Conservation (phyloP, 2,888 invertebrate genomes). For the Boloria euphrosyne region DNA sequence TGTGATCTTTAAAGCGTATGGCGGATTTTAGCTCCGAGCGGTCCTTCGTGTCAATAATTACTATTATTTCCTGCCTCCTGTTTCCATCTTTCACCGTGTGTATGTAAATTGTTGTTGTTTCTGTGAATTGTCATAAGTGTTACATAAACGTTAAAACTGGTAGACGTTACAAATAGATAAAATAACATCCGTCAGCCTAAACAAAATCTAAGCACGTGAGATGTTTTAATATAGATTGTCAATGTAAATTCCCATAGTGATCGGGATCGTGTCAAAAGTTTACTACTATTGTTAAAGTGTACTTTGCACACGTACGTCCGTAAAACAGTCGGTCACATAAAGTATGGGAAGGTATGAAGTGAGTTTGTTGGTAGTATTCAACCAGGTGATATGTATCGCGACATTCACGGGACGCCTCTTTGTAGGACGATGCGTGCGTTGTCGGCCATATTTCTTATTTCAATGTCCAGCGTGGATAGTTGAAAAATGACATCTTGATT, state of each 20-base stretch:
- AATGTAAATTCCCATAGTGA: background rate
- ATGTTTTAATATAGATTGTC: too few species aligned
- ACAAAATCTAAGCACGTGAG: too few species aligned
- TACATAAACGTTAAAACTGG: slow-evolving; percentile 45
- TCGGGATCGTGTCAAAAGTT: background rate
- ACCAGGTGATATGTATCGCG: slow-evolving; percentile 73
- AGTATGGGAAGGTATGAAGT: slow-evolving; percentile 50
- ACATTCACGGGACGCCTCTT: slow-evolving; percentile 71
- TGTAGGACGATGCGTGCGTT: slow-evolving; percentile 70
- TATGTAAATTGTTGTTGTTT: slow-evolving; percentile 68
- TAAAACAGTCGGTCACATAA: slow-evolving; percentile 1
- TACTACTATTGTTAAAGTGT: background rate
- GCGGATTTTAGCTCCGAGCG: slow-evolving; percentile 58
- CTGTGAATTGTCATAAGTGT: slow-evolving; percentile 73
- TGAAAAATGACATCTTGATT: slow-evolving; percentile 83
- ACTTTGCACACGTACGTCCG: slow-evolving; percentile 4
- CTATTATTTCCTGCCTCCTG: slow-evolving; percentile 69
- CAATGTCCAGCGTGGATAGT: slow-evolving; percentile 77
- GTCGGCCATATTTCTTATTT: slow-evolving; percentile 77
- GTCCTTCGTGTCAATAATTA: slow-evolving; percentile 79
- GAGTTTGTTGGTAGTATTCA: slow-evolving; percentile 65
- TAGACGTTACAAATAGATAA: background rate
- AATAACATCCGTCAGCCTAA: background rate
- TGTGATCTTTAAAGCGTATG: slow-evolving; percentile 67
- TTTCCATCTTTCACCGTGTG: slow-evolving; percentile 68